Conservation (phyloP, 1,140 invertebrate genomes). For the Tachypleus tridentatus region DNA sequence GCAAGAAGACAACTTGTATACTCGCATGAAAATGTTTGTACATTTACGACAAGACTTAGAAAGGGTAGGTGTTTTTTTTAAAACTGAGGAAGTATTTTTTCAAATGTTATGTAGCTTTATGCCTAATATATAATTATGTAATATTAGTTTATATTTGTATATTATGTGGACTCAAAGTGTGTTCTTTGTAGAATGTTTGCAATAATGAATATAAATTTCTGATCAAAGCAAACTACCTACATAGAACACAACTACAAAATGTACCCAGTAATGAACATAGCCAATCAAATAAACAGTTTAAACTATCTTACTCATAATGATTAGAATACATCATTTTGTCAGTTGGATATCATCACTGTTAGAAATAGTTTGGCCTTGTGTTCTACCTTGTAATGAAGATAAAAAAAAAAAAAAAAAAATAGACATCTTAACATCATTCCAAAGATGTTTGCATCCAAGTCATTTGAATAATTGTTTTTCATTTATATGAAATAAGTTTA, state of each 20-base stretch:
- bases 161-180: too few species aligned
- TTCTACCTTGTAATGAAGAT: neutral
- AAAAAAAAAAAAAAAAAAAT: neutral
- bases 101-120: neutral
- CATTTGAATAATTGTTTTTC: neutral
- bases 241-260: neutral
- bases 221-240: neutral
- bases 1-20: constrained; percentile 54
- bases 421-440: neutral
- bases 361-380: neutral
- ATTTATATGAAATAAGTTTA: neutral
- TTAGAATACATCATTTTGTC: too few species aligned
- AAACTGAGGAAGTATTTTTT: neutral
- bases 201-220: neutral
- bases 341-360: neutral
- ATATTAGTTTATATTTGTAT: neutral
- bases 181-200: too few species aligned
- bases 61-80: constrained; percentile 44
- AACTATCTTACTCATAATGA: too few species aligned
- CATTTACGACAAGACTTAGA: constrained; percentile 87
- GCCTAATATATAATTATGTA: neutral
- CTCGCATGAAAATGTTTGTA: constrained; percentile 92
- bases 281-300: too few species aligned
- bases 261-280: too few species aligned
- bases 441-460: neutral